A percentile compares a stretch with the other conserved stretches of the same genome.
Conservation (phyloP, 1,140 invertebrate species). For the Steinernema feltiae region DNA sequence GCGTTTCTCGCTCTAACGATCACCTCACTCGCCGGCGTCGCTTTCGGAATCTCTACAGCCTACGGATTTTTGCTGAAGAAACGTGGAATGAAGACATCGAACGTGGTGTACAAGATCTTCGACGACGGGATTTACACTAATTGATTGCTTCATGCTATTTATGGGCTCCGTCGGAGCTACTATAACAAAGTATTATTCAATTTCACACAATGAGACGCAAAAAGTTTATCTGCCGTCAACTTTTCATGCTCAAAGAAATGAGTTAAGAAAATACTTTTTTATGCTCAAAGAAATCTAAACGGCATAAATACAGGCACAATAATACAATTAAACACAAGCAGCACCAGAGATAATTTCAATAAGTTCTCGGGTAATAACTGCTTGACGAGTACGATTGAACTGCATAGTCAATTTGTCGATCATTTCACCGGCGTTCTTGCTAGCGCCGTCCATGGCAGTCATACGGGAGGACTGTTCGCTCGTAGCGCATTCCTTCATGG, state of each 20-base stretch:
- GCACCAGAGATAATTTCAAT: constrained; percentile 99
- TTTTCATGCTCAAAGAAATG: too few species aligned
- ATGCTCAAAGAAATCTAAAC: constrained; percentile 14
- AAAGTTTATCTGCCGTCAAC: too few species aligned
- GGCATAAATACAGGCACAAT: neutral
- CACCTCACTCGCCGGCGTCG: neutral
- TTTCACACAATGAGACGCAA: too few species aligned
- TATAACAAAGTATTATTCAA: neutral
- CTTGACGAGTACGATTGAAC: constrained; percentile 96
- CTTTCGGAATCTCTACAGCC: neutral
- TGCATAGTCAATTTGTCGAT: constrained; percentile 93
- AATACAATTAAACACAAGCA: constrained; percentile 70
- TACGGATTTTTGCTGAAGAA: neutral
- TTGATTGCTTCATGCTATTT: neutral
- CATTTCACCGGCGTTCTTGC: constrained; percentile 98
- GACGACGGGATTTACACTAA: neutral
- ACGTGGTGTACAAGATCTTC: neutral
- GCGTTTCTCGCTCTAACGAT: neutral
- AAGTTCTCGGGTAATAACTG: constrained; percentile 95
- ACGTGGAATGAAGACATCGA: neutral
- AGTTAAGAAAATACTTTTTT: neutral
- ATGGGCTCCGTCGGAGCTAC: neutral
- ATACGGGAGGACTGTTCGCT: constrained; percentile 94
- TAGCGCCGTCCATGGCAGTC: constrained; percentile 99
- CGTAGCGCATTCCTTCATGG: constrained; percentile 94